Evolutionary conservation across 2,888 invertebrate species (phyloP).

Genomic region (Flabesymbios commensalis): DNA sequence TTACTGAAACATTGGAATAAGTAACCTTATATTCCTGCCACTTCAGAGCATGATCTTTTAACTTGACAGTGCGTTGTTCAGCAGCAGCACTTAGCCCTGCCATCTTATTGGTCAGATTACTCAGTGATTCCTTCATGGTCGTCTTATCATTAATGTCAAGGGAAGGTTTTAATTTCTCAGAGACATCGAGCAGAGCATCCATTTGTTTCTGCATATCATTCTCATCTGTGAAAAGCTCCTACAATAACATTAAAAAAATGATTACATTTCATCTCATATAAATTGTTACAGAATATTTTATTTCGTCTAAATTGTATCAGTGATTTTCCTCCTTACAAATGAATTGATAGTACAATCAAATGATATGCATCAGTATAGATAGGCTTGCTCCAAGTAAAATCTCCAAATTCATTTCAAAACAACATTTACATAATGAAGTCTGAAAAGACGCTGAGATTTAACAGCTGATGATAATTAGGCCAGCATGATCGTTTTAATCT

Average conservation of each 20-base stretch:
- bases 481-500: too few relatives aligned
- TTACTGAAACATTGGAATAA: too few relatives aligned
- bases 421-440: too few relatives aligned
- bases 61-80: constrained; percentile 74
- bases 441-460: too few relatives aligned
- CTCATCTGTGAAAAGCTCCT: constrained; percentile 58
- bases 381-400: too few relatives aligned
- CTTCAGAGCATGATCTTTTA: constrained; percentile 81
- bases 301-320: not conserved
- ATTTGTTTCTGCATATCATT: constrained; percentile 55
- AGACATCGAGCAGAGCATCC: constrained; percentile 51
- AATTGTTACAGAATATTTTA: not conserved
- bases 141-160: constrained; percentile 54
- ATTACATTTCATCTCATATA: not conserved
- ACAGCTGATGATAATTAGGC: too few relatives aligned
- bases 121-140: constrained; percentile 51
- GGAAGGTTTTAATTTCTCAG: constrained; percentile 48
- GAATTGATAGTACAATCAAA: too few relatives aligned
- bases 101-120: constrained; percentile 70
- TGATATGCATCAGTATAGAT: too few relatives aligned
- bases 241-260: constrained; percentile 1
- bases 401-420: too few relatives aligned
- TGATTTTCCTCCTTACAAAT: too few relatives aligned
- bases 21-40: constrained; percentile 90
- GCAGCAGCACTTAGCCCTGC: constrained; percentile 82